Conservation (phyloP, 1,140 invertebrate genomes). For the Melanaphis sacchari region DNA sequence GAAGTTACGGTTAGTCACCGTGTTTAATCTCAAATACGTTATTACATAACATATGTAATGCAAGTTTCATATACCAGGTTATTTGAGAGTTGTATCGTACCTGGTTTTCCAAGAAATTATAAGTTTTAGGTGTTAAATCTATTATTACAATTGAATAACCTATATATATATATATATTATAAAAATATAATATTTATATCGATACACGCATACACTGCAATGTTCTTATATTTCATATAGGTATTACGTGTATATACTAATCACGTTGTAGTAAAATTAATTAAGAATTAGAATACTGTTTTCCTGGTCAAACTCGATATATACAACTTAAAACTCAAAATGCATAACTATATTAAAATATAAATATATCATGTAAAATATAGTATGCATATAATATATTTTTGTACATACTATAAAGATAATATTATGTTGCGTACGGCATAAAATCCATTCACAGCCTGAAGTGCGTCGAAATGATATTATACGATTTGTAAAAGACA, state of each 20-base stretch:
- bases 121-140: neutral
- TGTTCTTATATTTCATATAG: slow-evolving; percentile 43
- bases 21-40: neutral
- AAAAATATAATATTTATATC: neutral
- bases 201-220: slow-evolving; percentile 50
- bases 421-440: too few species aligned
- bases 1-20: too few species aligned
- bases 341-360: neutral
- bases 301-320: neutral
- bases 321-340: neutral
- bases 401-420: too few species aligned
- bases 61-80: neutral
- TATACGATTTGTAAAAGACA: neutral
- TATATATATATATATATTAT: neutral
- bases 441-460: too few species aligned
- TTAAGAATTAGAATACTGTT: neutral
- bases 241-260: slow-evolving; percentile 15
- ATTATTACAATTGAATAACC: neutral
- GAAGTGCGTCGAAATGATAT: neutral
- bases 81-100: neutral
- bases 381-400: neutral
- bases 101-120: neutral
- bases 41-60: neutral
- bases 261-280: neutral
- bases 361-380: neutral